Evolutionary conservation across 2,113 vertebrate species (phyloP).

Genomic region (Pseudopodoces humilis): DNA sequence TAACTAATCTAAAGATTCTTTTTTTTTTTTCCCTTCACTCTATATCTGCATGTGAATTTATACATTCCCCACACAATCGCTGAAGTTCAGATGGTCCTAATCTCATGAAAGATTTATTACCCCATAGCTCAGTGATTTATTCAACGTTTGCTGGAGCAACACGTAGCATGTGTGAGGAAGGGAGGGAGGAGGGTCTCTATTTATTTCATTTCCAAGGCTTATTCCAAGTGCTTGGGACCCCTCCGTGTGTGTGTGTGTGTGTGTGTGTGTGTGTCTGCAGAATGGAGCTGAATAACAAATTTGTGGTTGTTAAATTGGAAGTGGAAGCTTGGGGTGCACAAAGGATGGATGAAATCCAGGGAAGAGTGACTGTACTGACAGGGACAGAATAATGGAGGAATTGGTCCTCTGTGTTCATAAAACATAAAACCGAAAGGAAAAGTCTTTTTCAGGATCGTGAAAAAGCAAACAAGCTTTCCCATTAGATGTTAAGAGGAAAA

Average conservation of each 20-base stretch:
- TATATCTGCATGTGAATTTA: slow-evolving; percentile 47
- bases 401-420: not conserved
- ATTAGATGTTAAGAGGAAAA: not conserved
- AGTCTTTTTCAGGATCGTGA: not conserved
- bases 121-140: slow-evolving; percentile 31
- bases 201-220: slow-evolving; percentile 18
- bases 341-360: not conserved
- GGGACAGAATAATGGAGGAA: not conserved
- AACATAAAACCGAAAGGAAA: not conserved
- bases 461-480: not conserved
- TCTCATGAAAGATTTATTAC: slow-evolving; percentile 61
- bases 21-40: not conserved
- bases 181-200: not conserved
- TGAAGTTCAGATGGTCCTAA: slow-evolving; percentile 43
- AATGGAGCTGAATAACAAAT: not conserved
- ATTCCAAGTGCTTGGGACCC: not conserved
- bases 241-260: not conserved
- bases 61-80: slow-evolving; percentile 48
- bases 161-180: not conserved
- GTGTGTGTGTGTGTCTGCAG: not conserved
- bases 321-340: not conserved
- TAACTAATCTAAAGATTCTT: slow-evolving; percentile 45
- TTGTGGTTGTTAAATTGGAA: not conserved
- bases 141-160: slow-evolving; percentile 34
- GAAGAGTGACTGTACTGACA: not conserved